A percentile compares a stretch with the other conserved stretches of the same genome.
These are phyloP conservation scores for Eulemur albifrons DNA, from an alignment of 2,797 vertebrate genomes.

Conservation along the genomic window DNA sequence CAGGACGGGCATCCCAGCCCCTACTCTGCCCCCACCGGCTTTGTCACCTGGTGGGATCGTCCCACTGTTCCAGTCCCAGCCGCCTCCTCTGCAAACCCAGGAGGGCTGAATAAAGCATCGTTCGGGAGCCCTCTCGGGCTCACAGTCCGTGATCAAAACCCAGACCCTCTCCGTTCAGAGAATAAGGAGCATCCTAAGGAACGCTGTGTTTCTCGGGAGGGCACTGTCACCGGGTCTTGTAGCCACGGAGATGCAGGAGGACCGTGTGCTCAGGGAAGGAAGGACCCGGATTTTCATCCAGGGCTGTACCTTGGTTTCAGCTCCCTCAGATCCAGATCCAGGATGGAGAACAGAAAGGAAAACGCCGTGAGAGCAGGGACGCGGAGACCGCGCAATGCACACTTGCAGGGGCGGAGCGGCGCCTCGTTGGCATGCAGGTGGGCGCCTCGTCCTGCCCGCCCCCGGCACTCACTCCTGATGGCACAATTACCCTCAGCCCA, in stretches of 20 bases:
- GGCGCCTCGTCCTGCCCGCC: rapidly evolving
- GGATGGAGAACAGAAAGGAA: not conserved
- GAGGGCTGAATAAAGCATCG: no score
- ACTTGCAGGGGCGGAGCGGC: no score
- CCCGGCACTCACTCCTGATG: rapidly evolving
- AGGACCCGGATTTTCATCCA: rapidly evolving
- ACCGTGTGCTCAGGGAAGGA: no score
- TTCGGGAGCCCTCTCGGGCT: no score
- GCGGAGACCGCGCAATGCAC: rapidly evolving
- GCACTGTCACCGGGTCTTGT: rapidly evolving
- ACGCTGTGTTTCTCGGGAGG: rapidly evolving
- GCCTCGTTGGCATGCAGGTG: rapidly evolving
- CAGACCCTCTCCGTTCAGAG: not conserved
- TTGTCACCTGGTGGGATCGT: rapidly evolving
- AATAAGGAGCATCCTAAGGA: rapidly evolving
- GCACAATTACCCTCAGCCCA: not conserved
- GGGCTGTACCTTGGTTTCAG: rapidly evolving
- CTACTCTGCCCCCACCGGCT: rapidly evolving
- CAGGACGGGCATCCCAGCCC: not conserved
- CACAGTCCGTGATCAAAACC: not conserved
- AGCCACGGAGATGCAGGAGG: rapidly evolving
- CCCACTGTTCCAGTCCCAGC: rapidly evolving
- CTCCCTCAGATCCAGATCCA: no score
- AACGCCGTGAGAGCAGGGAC: rapidly evolving
- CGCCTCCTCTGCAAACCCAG: no score